phyloP scores from a whole-genome alignment of 2,797 vertebrate species.

The Micrastur ruficollis region DNA sequence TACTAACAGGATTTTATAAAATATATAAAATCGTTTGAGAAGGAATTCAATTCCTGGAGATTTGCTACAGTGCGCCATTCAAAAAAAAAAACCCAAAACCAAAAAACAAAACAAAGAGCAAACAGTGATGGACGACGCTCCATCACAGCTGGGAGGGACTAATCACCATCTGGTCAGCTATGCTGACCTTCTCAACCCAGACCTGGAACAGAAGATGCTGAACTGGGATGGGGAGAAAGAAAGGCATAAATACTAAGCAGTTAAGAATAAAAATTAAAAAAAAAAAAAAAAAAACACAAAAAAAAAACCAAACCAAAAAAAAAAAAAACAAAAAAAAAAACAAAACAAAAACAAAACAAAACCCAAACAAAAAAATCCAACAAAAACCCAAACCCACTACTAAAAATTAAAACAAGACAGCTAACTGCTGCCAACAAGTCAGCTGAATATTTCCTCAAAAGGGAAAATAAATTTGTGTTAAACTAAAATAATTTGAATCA shows the following conservation, averaged over 20 bases:
- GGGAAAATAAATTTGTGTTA: constrained; percentile 46
- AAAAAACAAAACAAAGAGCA: neutral
- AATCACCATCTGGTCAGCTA: neutral
- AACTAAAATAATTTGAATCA: constrained; percentile 10
- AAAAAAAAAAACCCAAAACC: neutral
- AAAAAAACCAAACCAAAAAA: no score
- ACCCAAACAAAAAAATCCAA: neutral
- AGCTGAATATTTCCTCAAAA: constrained; percentile 59
- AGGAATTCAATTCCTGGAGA: constrained; percentile 37
- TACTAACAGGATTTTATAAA: constrained; percentile 52
- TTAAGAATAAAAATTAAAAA: neutral
- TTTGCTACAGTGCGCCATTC: constrained; percentile 49
- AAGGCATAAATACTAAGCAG: constrained; percentile 13
- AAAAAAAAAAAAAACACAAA: neutral
- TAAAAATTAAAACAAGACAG: constrained; percentile 38
- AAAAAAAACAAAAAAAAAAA: neutral
- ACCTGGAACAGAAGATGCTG: neutral
- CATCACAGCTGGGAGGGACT: constrained; percentile 2
- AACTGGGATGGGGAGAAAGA: neutral
- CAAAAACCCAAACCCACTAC: neutral
- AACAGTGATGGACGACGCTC: neutral
- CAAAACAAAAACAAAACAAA: neutral
- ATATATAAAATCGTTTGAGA: constrained; percentile 33
- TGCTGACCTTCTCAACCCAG: neutral
- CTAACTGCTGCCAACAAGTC: constrained; percentile 45